Base-by-base conservation (phyloP, 2,888 invertebrate species). In the Shargacucullia verbasci region DNA sequence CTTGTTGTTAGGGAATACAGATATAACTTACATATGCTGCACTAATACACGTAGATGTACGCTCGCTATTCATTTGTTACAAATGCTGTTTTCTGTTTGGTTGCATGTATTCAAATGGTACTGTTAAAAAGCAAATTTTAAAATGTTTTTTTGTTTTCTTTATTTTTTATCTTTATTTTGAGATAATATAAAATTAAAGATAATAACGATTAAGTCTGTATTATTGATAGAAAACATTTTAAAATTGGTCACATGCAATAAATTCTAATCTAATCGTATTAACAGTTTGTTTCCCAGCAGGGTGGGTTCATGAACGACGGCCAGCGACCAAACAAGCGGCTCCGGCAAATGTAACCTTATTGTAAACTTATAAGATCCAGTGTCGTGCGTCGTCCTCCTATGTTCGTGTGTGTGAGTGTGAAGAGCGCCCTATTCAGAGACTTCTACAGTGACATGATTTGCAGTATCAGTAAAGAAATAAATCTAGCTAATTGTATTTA, bases 401-500 rank as follows among this genome's bases (percentile, higher is more conserved):
- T 87, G 89, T 89, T 87, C 87, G 89, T 85, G 89, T 86, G 90
- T 89, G 87, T 84, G 84, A 78, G 75, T 84, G 86, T 83, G 86
- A 83, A 79, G 76, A 77, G 80, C 76, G 81, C 81, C 80, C 80
- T 80, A 79, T 73, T 20, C 84, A 88, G 85, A 88, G 89, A 88
- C 85, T 85, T 86, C 85, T 84, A 84, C 86, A 87, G 86, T 87
- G 89, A 88, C 86, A 84, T 81, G 78, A 78, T 80, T 78, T 79
- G 74, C 71, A 80, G 78, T 78, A 78, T 62, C 59, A 67, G 64
- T 60, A 61, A 76, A 76, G 53, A 73, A 80, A 84, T 86, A 88
- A 91, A 92, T 90, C 86, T 92, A 93, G 92, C 84, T 88, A 94
- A 92, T 94, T 94, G 86, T 94, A 94, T 93, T 93, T 92, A 93